Evolutionary conservation across 2,113 vertebrate species (phyloP), one percentile per base, ranked within the genome.

Genomic region (Podiceps cristatus): DNA sequence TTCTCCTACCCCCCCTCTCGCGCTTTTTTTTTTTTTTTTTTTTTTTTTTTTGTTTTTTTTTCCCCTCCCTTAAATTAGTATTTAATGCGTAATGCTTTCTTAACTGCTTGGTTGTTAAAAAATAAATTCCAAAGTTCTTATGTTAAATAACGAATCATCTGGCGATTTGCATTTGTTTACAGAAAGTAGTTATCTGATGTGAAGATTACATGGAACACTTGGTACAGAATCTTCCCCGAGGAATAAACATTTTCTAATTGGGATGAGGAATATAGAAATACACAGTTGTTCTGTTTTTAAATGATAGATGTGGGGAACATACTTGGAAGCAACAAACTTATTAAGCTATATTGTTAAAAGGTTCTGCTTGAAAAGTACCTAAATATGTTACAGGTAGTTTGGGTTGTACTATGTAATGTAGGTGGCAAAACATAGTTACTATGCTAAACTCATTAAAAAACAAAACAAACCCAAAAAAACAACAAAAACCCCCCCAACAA

Each of bases 1-100:
- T 7, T 2, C 29, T 19, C 3, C 6, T 37, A 37, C 37, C 1
- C 1, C 11, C 1, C 9, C 8, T 5, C 28, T 3, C 4, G 11
- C 31, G n/a, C n/a, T n/a, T n/a, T n/a, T 33, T 44, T 40, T 20
- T 40, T n/a, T 20, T 10, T 14, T 31, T 29, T 11, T 23, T 29
- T 37, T 71, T 55, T 50, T 67, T 75, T 13, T 66, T 18, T 19
- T 10, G 42, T 42, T 37, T 7, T 9, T 8, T 3, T 4, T 4
- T 4, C 11, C 17, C 7, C 10, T 4, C 27, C 52, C 80, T 71
- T n/a, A n/a, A n/a, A n/a, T 52, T 19, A 20, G 13, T 80, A 23
- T 76, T 94, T 71, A 80, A 11, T 59, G 10, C 2, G 1, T 63
- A 84, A 18, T 45, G 35, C n/a, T 62, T 27, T 35, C 19, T 86